phyloP scores from a whole-genome alignment of 2,888 invertebrate species.

The Lasioglossum oenotherae region DNA sequence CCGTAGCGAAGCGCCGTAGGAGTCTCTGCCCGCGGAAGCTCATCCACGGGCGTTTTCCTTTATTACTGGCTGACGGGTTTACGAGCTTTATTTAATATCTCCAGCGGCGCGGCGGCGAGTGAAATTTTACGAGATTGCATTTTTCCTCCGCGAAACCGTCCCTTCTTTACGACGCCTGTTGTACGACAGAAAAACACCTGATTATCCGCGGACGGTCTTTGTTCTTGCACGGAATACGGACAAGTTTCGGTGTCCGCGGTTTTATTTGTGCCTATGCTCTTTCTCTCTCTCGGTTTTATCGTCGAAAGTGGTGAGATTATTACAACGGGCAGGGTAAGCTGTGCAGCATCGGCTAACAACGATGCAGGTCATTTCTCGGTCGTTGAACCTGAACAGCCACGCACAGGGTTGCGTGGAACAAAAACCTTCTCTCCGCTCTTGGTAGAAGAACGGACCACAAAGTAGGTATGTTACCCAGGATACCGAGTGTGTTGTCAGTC shows the following conservation, averaged over 20 bases:
- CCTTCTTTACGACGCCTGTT: background rate
- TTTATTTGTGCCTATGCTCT: background rate
- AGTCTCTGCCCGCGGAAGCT: slow-evolving; percentile 43
- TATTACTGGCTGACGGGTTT: slow-evolving; percentile 13
- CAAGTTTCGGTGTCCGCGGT: background rate
- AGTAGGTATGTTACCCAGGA: slow-evolving; percentile 44
- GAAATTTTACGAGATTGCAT: background rate
- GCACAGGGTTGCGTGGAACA: slow-evolving; percentile 50
- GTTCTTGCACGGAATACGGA: background rate
- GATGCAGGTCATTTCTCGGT: slow-evolving; percentile 71
- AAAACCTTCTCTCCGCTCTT: slow-evolving; percentile 47
- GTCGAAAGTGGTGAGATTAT: slow-evolving; percentile 14
- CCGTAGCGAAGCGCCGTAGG: slow-evolving; percentile 10
- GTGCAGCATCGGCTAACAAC: slow-evolving; percentile 1
- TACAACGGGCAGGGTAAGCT: background rate
- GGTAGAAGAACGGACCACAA: slow-evolving; percentile 38
- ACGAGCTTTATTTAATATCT: slow-evolving; percentile 41
- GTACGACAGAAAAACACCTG: background rate
- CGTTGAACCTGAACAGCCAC: slow-evolving; percentile 46
- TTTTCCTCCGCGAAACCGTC: background rate
- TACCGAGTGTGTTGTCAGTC: slow-evolving; percentile 46
- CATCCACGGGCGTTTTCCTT: slow-evolving; percentile 30
- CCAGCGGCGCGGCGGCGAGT: slow-evolving; percentile 6
- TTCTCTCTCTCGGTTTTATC: background rate
- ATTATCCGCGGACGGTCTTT: background rate